A percentile compares a stretch with the other conserved stretches of the same genome.
These are phyloP conservation scores for Microtus oregoni DNA, from an alignment of 2,113 vertebrate genomes.

Conservation along the genomic window DNA sequence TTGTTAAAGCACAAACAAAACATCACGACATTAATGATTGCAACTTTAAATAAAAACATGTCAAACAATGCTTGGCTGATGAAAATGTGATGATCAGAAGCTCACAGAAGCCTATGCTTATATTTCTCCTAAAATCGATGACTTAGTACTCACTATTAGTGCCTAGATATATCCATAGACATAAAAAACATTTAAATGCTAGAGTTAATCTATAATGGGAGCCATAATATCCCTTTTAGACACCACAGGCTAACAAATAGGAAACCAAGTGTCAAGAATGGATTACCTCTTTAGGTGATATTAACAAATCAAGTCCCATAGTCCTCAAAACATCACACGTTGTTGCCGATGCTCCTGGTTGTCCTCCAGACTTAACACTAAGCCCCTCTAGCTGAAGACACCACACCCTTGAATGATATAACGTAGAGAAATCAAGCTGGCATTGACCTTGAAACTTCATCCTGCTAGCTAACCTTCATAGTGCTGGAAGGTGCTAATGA, in stretches of 20 bases:
- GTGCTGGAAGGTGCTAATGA: not conserved
- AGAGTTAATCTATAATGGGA: not conserved
- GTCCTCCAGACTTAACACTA: not conserved
- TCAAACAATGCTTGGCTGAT: not conserved
- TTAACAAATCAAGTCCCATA: not conserved
- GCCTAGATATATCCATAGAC: not conserved
- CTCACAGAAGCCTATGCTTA: not conserved
- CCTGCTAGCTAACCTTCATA: not conserved
- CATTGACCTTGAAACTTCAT: not conserved
- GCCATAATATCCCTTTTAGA: not conserved
- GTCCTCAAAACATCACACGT: not conserved
- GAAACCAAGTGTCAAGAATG: not conserved
- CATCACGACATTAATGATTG: no score
- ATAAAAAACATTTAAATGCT: not conserved
- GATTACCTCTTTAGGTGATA: not conserved
- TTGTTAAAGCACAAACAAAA: no score
- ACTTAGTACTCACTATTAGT: not conserved
- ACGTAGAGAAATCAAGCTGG: not conserved
- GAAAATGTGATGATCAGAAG: not conserved
- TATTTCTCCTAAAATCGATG: not conserved
- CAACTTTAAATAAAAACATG: not conserved
- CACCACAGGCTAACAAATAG: not conserved
- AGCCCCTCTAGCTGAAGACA: not conserved
- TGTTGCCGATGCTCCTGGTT: not conserved
- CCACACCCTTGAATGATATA: not conserved